Evolutionary conservation across 2,888 invertebrate genomes (phyloP), one percentile per base, ranked within the genome.

Genomic region (Philereme transversata): DNA sequence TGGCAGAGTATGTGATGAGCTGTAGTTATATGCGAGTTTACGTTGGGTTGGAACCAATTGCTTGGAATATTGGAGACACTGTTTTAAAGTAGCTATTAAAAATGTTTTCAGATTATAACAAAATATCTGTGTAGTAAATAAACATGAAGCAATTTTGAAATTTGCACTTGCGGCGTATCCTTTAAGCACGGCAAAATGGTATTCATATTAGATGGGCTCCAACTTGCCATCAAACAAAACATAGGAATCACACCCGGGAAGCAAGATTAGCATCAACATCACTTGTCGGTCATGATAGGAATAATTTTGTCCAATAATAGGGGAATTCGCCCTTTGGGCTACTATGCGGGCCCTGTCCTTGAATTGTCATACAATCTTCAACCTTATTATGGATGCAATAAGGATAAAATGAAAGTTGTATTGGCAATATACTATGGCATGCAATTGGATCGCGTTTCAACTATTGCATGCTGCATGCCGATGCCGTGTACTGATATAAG

Each of bases 291-390:
- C 78, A 79, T 81, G 82, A 81, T 77, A 82, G 81, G 74, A 81
- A 84, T 86, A 86, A 87, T 87, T 81, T 76, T 72, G 74, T 83
- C 81, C 83, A 86, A 86, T 85, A 86, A 85, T 82, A 84, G 84
- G 84, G 85, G 82, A 78, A 75, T 70, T 74, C 76, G 77, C 82
- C 83, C 76, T 77, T 72, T 52, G 69, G 57, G 60, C 60, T 51
- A 67, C 53, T 75, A 87, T 88, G 85, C 88, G 88, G 88, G 90
- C 74, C 82, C 22, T 45, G 8, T 63, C 48, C 58, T 56, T 11
- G 5, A 53, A 36, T 45, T 38, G 44, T 10, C 10, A 51, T 4
- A 5, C 47, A 43, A 60, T 41, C 46, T 4, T 68, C 7, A 51
- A 57, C 57, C 57, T 62, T 65, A 65, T 34, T 6, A 0, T 11